Evolutionary conservation across 2,888 invertebrate species (phyloP), one percentile per base, ranked within the genome.

Genomic region (Hyposoter didymator): DNA sequence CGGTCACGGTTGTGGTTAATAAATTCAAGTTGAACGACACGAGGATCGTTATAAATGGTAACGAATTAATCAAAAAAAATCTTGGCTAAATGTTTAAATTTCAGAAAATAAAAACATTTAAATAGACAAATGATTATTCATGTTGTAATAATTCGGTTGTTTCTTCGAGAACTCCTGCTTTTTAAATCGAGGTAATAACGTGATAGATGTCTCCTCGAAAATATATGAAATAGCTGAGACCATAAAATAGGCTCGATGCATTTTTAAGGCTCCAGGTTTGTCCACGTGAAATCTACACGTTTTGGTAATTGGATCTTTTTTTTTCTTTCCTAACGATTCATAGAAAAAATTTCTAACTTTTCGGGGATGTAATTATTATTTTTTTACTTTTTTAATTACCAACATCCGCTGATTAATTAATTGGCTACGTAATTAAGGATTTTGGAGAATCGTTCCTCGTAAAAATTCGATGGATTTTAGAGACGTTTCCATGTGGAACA

Each of bases 1-100:
- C 73, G 83, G 78, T 84, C 83, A 84, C 59, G 83, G 78, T 74
- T 84, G 62, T 43, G 67, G 62, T 69, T 43, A 59, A 52, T 84
- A 78, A 78, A 84, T 74, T 74, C 78, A 78, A 84, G 73, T 80
- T 73, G 73, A 80, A 80, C 67, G 59, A 17, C 47, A 49, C 62
- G 22, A 19, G 12, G 45, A 2, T 28, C 28, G 45, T 17, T 28
- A 52, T 17, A 22, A 43, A 64, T 19, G 28, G 35, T 52, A 45
- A 66, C 76, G 72, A 82, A 67, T 43, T 22, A 8, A 70, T 67
- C 64, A 67, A 67, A 59, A 67, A 59, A 35, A 75, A 62, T 62
- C 8, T 17, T 12, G 17, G 28, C 17, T 35, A 62, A 62, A 14
- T 62, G 12, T 14, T 35, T n/a, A 4, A 17, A 32, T 62, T 4